phyloP scores from a whole-genome alignment of 1,140 invertebrate genomes.

The Solenopsis fugax region DNA sequence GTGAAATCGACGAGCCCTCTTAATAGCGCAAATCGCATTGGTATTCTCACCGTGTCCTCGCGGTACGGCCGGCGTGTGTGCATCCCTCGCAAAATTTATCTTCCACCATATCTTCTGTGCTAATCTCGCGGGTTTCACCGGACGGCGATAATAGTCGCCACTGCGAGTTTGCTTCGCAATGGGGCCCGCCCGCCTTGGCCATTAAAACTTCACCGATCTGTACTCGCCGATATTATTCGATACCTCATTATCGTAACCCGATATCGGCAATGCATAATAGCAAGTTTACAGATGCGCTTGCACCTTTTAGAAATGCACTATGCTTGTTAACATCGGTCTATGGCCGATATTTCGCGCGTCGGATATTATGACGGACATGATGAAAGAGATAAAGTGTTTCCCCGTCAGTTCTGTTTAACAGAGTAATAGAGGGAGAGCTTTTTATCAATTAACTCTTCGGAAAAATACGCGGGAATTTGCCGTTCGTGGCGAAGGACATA shows the following conservation, averaged over 20 bases:
- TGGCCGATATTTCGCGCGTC: constrained; percentile 22
- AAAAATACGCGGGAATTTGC: not conserved
- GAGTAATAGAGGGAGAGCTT: not conserved
- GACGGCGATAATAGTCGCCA: constrained; percentile 9
- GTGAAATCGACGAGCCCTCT: not conserved
- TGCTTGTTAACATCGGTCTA: not conserved
- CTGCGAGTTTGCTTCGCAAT: not conserved
- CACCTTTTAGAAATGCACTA: not conserved
- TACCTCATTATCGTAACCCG: constrained; percentile 6
- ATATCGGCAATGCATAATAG: not conserved
- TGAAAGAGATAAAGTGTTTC: constrained; percentile 25
- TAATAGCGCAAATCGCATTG: constrained; percentile 25
- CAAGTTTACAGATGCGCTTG: not conserved
- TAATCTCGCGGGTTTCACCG: constrained; percentile 2
- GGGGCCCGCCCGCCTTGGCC: not conserved
- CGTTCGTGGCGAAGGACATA: not conserved
- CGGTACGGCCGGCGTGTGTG: not conserved
- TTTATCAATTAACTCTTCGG: constrained; percentile 33
- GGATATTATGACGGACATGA: constrained; percentile 4
- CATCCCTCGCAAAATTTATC: not conserved
- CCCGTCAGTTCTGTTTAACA: constrained; percentile 24
- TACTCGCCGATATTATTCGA: constrained; percentile 10
- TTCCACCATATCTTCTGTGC: not conserved
- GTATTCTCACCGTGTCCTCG: not conserved
- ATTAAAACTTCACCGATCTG: constrained; percentile 42